Percentiles rank a stretch among this genome's conserved stretches.
phyloP scores from a whole-genome alignment of 30 jellyfish, hydroid and myxozoan species.

The Euphysa ruthae region DNA sequence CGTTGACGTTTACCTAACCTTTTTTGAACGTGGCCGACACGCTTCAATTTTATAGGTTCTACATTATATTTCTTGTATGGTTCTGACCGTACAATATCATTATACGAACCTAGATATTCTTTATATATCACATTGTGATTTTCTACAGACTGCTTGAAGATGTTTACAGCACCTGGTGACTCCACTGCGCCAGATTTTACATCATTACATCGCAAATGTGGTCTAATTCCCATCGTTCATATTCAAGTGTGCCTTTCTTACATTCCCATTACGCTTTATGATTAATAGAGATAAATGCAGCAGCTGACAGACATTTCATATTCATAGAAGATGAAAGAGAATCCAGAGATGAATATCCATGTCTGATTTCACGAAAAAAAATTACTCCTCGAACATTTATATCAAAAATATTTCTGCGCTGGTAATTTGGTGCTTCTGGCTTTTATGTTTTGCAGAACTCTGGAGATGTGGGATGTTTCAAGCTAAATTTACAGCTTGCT shows the following conservation, averaged over 20 bases:
- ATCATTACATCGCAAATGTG: conserved; percentile 13
- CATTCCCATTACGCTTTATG: no score
- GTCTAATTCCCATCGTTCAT: background rate
- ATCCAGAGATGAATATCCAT: no score
- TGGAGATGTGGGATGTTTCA: no score
- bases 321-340: no score
- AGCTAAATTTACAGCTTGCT: no score
- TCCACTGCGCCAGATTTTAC: conserved; percentile 31
- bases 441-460: no score
- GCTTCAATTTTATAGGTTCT: conserved; percentile 25
- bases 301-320: no score
- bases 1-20: conserved; percentile 46
- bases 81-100: conserved; percentile 3
- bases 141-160: conserved; percentile 3
- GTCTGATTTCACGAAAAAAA: no score
- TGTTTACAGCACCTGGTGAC: conserved; percentile 20
- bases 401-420: no score
- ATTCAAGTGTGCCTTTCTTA: background rate
- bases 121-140: conserved; percentile 9
- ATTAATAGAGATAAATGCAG: no score
- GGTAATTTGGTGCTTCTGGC: no score
- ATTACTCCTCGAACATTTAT: no score
- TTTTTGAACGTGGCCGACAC: conserved; percentile 49
- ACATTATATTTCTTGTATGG: conserved; percentile 26
- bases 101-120: conserved; percentile 6